phyloP scores from a whole-genome alignment of 2,113 vertebrate species.

The Perca fluviatilis region DNA sequence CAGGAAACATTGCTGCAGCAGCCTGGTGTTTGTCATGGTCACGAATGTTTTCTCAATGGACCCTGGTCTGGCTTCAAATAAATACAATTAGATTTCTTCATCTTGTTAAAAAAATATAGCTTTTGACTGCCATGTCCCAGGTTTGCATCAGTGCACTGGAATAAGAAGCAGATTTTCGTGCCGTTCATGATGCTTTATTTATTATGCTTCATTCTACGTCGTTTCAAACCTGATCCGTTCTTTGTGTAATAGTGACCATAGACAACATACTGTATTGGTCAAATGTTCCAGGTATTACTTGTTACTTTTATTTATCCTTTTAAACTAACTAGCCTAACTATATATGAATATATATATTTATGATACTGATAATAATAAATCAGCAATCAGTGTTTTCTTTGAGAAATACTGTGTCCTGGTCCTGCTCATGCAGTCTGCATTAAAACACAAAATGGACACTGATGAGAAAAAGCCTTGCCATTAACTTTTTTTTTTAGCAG shows the following conservation, averaged over 20 bases:
- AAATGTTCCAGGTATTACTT: background rate
- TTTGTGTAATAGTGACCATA: background rate
- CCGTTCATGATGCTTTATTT: background rate
- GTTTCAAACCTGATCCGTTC: background rate
- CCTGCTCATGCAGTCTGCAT: too few relatives aligned
- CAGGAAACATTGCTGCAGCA: conserved; percentile 36
- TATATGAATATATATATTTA: too few relatives aligned
- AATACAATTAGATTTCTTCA: background rate
- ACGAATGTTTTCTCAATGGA: conserved; percentile 5
- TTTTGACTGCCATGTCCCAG: conserved; percentile 17
- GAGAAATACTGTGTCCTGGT: too few relatives aligned
- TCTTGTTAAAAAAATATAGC: conserved; percentile 9
- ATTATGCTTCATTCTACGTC: background rate
- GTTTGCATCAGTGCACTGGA: background rate
- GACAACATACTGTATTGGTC: background rate
- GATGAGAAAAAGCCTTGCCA: too few relatives aligned
- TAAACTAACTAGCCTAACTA: too few relatives aligned
- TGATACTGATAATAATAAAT: too few relatives aligned
- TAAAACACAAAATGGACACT: too few relatives aligned
- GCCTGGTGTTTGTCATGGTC: conserved; percentile 42
- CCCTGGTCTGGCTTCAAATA: conserved; percentile 7
- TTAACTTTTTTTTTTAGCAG: too few relatives aligned
- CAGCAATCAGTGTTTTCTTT: too few relatives aligned
- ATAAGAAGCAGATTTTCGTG: background rate
- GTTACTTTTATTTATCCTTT: too few relatives aligned